A percentile compares a stretch with the other conserved stretches of the same genome.
Evolutionary conservation across 2,113 vertebrate species (phyloP).

Genomic region (Onychorhynchus coronatus): DNA sequence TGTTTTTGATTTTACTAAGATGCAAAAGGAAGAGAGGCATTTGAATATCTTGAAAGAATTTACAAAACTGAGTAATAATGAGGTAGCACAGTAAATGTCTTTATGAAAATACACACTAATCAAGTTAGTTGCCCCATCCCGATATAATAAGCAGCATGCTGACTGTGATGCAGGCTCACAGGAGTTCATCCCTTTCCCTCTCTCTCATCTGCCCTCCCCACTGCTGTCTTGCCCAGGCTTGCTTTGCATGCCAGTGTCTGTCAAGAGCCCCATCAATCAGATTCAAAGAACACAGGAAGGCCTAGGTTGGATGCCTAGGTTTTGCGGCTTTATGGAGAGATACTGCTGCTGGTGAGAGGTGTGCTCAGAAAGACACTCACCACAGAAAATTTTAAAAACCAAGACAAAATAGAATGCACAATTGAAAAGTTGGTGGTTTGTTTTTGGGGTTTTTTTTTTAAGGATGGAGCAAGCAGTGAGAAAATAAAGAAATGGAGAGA

Average conservation of each 20-base stretch:
- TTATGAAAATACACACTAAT: background rate
- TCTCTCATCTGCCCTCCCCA: background rate
- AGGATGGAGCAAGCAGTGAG: background rate
- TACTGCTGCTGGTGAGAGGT: background rate
- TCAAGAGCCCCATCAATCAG: background rate
- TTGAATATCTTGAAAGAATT: background rate
- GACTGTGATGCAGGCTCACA: background rate
- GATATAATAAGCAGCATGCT: background rate
- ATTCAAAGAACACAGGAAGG: background rate
- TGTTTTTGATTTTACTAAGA: background rate
- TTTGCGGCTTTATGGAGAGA: background rate
- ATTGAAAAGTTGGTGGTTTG: background rate
- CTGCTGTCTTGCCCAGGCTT: background rate
- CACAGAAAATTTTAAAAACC: background rate
- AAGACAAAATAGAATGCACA: background rate
- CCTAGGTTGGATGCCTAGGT: accelerated
- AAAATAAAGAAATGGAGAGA: background rate
- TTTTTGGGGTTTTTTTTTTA: background rate
- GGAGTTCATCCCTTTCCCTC: background rate
- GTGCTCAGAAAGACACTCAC: background rate
- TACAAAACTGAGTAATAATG: background rate
- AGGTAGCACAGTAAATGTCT: background rate
- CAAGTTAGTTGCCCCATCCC: background rate
- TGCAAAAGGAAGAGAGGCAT: background rate
- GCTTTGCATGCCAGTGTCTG: background rate